Conservation (phyloP, 53 echinoderm and acorn worm species). For the Holothuria leucospilota region DNA sequence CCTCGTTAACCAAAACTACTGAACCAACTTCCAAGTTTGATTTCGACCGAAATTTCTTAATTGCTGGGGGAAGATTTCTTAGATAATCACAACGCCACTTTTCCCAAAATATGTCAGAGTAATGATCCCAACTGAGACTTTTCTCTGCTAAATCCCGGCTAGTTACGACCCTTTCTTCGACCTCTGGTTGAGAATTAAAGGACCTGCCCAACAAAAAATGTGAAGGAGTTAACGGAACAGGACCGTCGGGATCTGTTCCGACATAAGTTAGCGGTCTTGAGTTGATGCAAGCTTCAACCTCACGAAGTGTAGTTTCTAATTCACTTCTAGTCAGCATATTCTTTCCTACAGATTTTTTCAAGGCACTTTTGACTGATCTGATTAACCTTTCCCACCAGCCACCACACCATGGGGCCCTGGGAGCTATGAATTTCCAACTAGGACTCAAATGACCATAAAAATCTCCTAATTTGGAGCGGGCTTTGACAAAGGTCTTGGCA, state of each 20-base stretch:
- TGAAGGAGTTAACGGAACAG: slow-evolving; percentile 10
- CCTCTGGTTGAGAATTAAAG: not conserved
- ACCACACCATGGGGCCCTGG: slow-evolving; percentile 17
- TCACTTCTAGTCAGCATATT: slow-evolving; percentile 16
- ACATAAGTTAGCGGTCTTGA: slow-evolving; percentile 26
- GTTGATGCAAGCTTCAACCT: slow-evolving; percentile 23
- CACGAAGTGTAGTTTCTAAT: slow-evolving; percentile 18
- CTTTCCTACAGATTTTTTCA: slow-evolving; percentile 33
- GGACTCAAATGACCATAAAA: not conserved
- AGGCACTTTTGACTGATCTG: slow-evolving; percentile 6
- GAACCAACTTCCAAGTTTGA: slow-evolving; percentile 5
- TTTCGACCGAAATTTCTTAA: not conserved
- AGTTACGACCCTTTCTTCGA: not conserved
- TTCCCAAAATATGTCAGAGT: not conserved
- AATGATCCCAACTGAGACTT: not conserved
- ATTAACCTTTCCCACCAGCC: slow-evolving; percentile 1
- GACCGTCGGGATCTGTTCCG: slow-evolving; percentile 11
- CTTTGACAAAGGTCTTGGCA: no score
- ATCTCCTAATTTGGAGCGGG: not conserved
- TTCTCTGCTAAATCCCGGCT: not conserved
- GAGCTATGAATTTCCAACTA: slow-evolving; percentile 33
- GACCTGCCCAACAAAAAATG: not conserved
- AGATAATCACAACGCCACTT: slow-evolving; percentile 12
- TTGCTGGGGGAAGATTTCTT: slow-evolving; percentile 8
- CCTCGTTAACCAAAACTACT: slow-evolving; percentile 4